Evolutionary conservation across 37 sponge, comb jelly and placozoan genomes (phyloP).

Genomic region (Theonella swinhoei): DNA sequence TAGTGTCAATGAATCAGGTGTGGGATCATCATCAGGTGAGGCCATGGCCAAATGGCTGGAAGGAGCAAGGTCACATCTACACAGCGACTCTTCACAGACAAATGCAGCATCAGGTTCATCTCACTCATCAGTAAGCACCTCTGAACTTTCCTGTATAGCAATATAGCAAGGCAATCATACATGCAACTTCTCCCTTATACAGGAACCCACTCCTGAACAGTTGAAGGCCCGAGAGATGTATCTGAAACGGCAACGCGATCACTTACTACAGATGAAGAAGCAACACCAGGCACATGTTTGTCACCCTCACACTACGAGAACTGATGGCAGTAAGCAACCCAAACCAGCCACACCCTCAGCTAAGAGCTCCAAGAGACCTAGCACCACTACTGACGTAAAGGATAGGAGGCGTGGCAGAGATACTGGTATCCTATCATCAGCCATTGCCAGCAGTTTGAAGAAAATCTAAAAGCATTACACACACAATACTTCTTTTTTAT

Average conservation of each 20-base stretch:
- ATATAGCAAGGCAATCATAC: not conserved
- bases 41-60: not conserved
- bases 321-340: not conserved
- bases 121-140: not conserved
- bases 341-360: no score
- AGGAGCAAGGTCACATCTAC: not conserved
- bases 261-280: constrained; percentile 37
- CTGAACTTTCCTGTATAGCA: no score
- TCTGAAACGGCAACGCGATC: constrained; percentile 54
- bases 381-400: not conserved
- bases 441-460: constrained; percentile 35
- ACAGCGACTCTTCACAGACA: not conserved
- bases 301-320: not conserved
- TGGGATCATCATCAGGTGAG: not conserved
- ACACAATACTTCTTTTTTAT: no score
- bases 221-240: constrained; percentile 28
- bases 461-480: no score
- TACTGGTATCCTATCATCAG: constrained; percentile 36
- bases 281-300: constrained; percentile 22
- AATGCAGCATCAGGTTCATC: not conserved
- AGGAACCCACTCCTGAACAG: constrained; percentile 3
- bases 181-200: not conserved
- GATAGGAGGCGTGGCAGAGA: not conserved
- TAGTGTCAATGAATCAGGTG: not conserved
- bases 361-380: not conserved